A percentile compares a stretch with the other conserved stretches of the same genome.
Conservation (phyloP, 1,140 invertebrate species). For the Drosophila melanica region DNA sequence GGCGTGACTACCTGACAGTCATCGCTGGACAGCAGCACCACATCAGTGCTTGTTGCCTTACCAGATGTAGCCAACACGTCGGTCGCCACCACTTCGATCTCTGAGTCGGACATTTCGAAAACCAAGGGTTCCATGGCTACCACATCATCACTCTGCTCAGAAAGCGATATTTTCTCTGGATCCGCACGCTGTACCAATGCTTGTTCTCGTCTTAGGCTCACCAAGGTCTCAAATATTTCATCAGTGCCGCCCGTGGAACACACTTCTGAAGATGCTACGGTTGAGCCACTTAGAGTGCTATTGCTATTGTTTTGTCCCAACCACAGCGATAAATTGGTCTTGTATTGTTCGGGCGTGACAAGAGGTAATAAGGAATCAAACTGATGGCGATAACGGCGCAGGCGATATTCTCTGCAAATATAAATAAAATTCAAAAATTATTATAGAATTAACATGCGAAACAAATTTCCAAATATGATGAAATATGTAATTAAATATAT, state of each 20-base stretch:
- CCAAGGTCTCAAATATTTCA: constrained; percentile 49
- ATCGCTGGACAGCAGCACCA: constrained; percentile 63
- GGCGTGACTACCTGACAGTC: constrained; percentile 62
- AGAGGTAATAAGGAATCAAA: constrained; percentile 69
- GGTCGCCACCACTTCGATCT: constrained; percentile 28
- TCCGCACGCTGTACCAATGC: constrained; percentile 12
- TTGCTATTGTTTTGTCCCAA: constrained; percentile 60
- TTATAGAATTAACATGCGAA: too few relatives aligned
- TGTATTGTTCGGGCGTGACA: constrained; percentile 67
- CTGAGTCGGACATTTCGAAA: constrained; percentile 72
- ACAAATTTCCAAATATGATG: constrained; percentile 6
- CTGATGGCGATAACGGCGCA: constrained; percentile 79
- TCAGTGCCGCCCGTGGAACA: constrained; percentile 60
- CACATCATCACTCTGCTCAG: constrained; percentile 66
- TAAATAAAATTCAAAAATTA: background rate
- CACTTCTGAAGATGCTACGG: constrained; percentile 33
- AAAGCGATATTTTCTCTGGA: constrained; percentile 49
- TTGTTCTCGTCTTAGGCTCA: constrained; percentile 10
- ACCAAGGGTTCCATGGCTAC: constrained; percentile 73
- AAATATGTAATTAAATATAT: background rate
- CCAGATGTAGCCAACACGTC: background rate
- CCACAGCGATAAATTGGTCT: constrained; percentile 64
- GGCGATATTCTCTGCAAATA: constrained; percentile 64
- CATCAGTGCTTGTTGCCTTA: background rate
- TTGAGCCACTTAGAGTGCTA: constrained; percentile 56